These are phyloP conservation scores for Ctenochaetus hawaiiensis DNA, from an alignment of 2,797 vertebrate genomes.

Conservation along the genomic window DNA sequence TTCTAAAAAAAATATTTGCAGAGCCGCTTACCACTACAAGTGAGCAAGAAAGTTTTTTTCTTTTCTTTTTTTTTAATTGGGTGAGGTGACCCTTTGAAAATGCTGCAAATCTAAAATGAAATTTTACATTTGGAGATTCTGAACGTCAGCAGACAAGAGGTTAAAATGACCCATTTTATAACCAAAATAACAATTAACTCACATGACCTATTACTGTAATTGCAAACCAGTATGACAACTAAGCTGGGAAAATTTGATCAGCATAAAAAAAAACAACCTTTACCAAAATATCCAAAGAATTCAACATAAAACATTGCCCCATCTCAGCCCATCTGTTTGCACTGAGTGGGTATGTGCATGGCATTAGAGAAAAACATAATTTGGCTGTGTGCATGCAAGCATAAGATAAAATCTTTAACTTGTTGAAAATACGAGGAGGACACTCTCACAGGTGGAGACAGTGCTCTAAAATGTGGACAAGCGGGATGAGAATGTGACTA, in stretches of 20 bases:
- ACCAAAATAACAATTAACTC: not conserved
- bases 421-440: constrained; percentile 32
- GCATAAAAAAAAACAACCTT: not conserved
- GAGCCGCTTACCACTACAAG: not conserved
- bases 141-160: not conserved
- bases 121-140: not conserved
- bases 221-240: no score
- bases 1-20: no score
- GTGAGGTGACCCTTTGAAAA: not conserved
- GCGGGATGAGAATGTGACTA: constrained; percentile 55
- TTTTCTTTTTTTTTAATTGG: not conserved
- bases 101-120: not conserved
- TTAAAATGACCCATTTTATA: not conserved
- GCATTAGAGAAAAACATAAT: constrained; percentile 9
- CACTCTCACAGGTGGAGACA: constrained; percentile 39
- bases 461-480: constrained; percentile 47
- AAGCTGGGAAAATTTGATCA: no score
- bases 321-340: not conserved
- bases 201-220: not conserved
- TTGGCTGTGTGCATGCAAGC: not conserved
- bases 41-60: not conserved
- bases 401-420: constrained; percentile 22
- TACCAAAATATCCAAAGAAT: not conserved
- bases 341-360: not conserved
- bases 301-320: not conserved